These are phyloP conservation scores for Gasteruption jaculator DNA, from an alignment of 2,888 invertebrate genomes.

Conservation along the genomic window DNA sequence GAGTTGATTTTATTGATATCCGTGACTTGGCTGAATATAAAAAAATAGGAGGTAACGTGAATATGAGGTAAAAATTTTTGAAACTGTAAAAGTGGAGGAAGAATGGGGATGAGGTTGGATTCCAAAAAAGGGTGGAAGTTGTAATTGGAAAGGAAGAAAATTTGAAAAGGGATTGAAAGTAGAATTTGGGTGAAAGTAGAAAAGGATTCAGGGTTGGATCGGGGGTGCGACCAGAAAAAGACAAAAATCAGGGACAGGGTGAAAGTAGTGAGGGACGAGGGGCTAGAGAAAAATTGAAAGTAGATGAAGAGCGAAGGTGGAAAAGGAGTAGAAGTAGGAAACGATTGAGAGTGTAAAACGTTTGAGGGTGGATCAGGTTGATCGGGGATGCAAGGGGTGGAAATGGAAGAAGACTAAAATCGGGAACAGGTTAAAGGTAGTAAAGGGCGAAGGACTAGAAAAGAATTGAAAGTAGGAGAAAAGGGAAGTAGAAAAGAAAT, in stretches of 20 bases:
- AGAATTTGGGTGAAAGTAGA: too few relatives aligned
- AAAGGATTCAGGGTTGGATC: too few relatives aligned
- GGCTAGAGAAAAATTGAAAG: slow-evolving; percentile 7
- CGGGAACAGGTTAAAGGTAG: neutral
- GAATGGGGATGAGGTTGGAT: too few relatives aligned
- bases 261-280: slow-evolving; percentile 9
- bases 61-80: too few relatives aligned
- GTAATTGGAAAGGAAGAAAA: too few relatives aligned
- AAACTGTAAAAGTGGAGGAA: too few relatives aligned
- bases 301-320: slow-evolving; percentile 2
- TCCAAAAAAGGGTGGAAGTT: too few relatives aligned
- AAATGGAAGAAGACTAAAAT: slow-evolving; percentile 11
- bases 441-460: slow-evolving; percentile 6
- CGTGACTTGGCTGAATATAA: too few relatives aligned
- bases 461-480: slow-evolving; percentile 7
- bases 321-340: slow-evolving; percentile 10
- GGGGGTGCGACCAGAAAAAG: slow-evolving; percentile 13
- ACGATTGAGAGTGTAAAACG: slow-evolving; percentile 8
- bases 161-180: too few relatives aligned
- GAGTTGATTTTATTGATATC: too few relatives aligned
- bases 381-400: slow-evolving; percentile 11
- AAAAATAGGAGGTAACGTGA: too few relatives aligned
- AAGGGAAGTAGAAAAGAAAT: slow-evolving; percentile 1
- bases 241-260: slow-evolving; percentile 5
- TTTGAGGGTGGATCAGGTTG: too few relatives aligned